Evolutionary conservation across 2,888 invertebrate species (phyloP), one percentile per base, ranked within the genome.

Genomic region (Siphonodentalium dalli): DNA sequence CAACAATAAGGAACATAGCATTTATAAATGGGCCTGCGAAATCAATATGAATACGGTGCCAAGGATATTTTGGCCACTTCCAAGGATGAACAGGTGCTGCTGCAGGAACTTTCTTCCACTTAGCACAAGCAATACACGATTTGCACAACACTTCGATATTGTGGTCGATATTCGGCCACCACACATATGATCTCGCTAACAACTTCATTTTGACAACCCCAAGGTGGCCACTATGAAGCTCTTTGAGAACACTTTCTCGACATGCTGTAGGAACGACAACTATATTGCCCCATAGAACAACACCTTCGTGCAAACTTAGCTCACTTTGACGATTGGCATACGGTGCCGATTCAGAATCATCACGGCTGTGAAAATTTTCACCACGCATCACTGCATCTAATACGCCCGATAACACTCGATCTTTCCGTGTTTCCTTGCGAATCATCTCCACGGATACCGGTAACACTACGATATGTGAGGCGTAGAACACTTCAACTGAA

Each of bases 101-200:
- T 29, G 35, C 29, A 9, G 55, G 55, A 42, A 48, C 43, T 15
- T 48, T 41, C 15, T 33, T 29, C 9, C 0, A 2, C 24, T 35
- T 18, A 24, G 50, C 45, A 26, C 55, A 56, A 7, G 37, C 51
- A 2, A 24, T 2, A 24, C 55, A 51, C 3, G 37, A 21, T 5
- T 13, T 28, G 24, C 39, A 44, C 24, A 31, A 1, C 3, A 34
- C n/a, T 33, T 54, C 49, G 26, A 58, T 44, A 27, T 58, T 39
- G 8, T 38, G 11, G 26, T 56, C 54, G 2, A 65, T 21, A 3
- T 33, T 34, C 6, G 63, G 61, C 65, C 63, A 65, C 57, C 59
- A 65, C 5, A 63, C 53, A 41, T 52, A 54, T 11, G 47, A 45
- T 9, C 63, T 34, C 5, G 54, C 49, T 13, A 56, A 13, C 1